phyloP scores from a whole-genome alignment of 2,113 vertebrate species.

The Chloropsis hardwickii region DNA sequence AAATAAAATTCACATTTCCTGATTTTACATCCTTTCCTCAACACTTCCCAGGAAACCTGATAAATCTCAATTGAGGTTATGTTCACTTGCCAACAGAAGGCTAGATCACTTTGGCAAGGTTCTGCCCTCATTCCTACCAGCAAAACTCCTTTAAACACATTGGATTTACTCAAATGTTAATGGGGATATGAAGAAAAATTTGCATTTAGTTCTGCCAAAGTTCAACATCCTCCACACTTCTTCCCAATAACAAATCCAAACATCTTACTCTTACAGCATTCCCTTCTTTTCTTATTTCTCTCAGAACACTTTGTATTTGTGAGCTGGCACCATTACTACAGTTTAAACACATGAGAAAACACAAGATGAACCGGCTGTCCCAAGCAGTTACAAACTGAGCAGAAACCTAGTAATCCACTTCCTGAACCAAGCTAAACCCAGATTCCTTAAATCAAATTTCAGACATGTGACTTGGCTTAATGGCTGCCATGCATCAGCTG shows the following conservation, averaged over 20 bases:
- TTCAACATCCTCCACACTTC: neutral
- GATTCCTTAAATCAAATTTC: neutral
- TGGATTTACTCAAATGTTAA: neutral
- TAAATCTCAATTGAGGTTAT: neutral
- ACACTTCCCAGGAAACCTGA: neutral
- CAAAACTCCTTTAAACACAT: neutral
- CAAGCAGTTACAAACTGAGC: neutral
- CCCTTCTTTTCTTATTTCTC: neutral
- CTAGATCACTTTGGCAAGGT: neutral
- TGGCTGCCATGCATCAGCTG: constrained; percentile 33
- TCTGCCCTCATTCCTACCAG: neutral
- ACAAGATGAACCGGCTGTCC: neutral
- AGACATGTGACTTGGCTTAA: neutral
- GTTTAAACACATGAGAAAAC: neutral
- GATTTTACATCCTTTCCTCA: neutral
- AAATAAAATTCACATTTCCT: neutral
- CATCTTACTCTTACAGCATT: neutral
- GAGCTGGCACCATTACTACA: neutral
- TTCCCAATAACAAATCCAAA: neutral
- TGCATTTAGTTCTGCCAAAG: neutral
- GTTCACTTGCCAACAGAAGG: neutral
- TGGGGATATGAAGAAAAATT: neutral
- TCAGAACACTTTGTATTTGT: neutral
- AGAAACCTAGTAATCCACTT: neutral
- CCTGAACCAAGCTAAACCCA: neutral